phyloP scores from a whole-genome alignment of 2,888 invertebrate species.

The Microplitis deprimator region DNA sequence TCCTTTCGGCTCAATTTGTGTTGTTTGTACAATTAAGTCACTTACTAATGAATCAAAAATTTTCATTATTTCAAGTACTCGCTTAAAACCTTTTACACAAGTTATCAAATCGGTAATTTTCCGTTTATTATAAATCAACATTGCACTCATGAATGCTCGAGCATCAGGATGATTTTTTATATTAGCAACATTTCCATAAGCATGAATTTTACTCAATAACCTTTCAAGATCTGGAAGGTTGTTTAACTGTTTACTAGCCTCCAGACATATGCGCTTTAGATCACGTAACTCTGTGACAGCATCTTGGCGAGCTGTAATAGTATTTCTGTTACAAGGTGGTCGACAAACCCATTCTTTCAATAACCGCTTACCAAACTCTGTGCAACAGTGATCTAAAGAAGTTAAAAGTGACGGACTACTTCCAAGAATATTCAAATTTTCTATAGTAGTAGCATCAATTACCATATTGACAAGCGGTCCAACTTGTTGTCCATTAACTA shows the following conservation, averaged over 20 bases:
- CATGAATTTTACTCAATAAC: slow-evolving; percentile 91
- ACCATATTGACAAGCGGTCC: slow-evolving; percentile 73
- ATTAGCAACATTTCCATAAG: slow-evolving; percentile 86
- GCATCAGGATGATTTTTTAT: slow-evolving; percentile 91
- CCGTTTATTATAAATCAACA: slow-evolving; percentile 88
- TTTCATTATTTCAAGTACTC: slow-evolving; percentile 77
- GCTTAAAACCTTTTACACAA: slow-evolving; percentile 87
- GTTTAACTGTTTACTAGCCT: slow-evolving; percentile 78
- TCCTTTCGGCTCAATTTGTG: slow-evolving; percentile 77
- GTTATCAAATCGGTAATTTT: slow-evolving; percentile 91
- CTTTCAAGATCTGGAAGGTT: slow-evolving; percentile 94
- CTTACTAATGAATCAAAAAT: slow-evolving; percentile 73
- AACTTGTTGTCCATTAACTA: slow-evolving; percentile 51
- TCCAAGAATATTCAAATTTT: slow-evolving; percentile 85
- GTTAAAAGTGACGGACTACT: slow-evolving; percentile 86
- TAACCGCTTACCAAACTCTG: slow-evolving; percentile 92
- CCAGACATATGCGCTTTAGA: slow-evolving; percentile 77
- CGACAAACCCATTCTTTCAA: slow-evolving; percentile 94
- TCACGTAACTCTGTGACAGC: slow-evolving; percentile 85
- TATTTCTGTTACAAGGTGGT: slow-evolving; percentile 84
- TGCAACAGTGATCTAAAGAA: slow-evolving; percentile 88
- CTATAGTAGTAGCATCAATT: slow-evolving; percentile 90
- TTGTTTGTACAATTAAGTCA: slow-evolving; percentile 61
- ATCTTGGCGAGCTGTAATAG: slow-evolving; percentile 85
- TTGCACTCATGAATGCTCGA: slow-evolving; percentile 94